phyloP scores from a whole-genome alignment of 2,797 vertebrate species.

The Diplodus sargus region DNA sequence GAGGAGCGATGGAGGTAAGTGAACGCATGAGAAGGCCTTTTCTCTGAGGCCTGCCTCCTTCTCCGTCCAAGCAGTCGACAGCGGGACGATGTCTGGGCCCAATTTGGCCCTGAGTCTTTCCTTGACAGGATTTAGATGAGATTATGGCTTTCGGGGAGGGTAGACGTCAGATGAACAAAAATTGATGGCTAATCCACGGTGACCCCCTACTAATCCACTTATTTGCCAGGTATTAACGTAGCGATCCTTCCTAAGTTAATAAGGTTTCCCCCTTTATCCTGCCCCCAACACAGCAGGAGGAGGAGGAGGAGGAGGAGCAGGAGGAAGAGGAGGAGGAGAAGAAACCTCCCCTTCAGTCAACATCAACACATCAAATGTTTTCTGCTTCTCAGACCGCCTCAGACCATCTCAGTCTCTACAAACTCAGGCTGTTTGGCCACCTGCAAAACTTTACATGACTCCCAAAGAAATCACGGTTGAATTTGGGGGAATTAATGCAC shows the following conservation, averaged over 20 bases:
- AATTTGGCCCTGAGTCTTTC: conserved; percentile 56
- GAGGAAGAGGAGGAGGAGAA: conserved; percentile 5
- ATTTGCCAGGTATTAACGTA: conserved; percentile 79
- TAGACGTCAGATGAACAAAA: conserved; percentile 72
- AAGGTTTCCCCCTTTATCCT: conserved; percentile 45
- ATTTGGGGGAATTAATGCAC: neutral
- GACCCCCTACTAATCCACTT: conserved; percentile 82
- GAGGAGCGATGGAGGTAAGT: conserved; percentile 11
- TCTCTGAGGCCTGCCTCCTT: neutral
- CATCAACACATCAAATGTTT: conserved; percentile 15
- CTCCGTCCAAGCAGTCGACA: conserved; percentile 29
- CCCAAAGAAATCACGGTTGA: neutral
- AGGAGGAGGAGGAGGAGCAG: conserved; percentile 23
- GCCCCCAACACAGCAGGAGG: conserved; percentile 35
- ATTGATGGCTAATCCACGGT: conserved; percentile 74
- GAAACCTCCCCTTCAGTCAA: neutral
- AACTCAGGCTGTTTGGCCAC: neutral
- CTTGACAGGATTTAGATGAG: conserved; percentile 69
- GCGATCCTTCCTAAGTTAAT: conserved; percentile 75
- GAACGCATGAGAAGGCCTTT: neutral
- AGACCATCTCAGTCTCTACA: neutral
- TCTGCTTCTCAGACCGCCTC: neutral
- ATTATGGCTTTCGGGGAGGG: conserved; percentile 63
- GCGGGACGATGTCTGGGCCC: conserved; percentile 43
- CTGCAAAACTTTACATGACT: neutral